These are phyloP conservation scores for Alfaro cultratus DNA, from an alignment of 2,797 vertebrate genomes.

Conservation along the genomic window DNA sequence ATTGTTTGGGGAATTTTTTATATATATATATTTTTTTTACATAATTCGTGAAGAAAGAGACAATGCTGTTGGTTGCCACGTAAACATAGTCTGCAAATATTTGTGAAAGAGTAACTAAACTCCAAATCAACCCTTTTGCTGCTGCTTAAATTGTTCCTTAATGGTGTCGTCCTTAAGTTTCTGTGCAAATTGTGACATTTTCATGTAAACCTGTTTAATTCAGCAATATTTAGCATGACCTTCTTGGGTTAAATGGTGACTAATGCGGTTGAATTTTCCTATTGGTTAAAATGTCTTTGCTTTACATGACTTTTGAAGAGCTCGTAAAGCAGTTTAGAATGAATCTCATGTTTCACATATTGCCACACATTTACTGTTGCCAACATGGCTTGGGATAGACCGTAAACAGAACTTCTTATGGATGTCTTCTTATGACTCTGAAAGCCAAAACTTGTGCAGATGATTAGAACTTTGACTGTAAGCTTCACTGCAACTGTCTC, in stretches of 20 bases:
- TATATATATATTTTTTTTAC: slow-evolving; percentile 31
- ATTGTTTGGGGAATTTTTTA: slow-evolving; percentile 40
- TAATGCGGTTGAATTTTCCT: no score
- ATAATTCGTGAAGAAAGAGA: slow-evolving; percentile 48
- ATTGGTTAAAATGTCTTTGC: not conserved
- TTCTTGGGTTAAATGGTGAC: no score
- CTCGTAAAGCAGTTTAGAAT: not conserved
- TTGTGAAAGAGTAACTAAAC: slow-evolving; percentile 17
- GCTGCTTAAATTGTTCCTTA: no score
- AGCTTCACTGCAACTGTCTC: not conserved
- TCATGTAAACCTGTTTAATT: no score
- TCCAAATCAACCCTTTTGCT: not conserved
- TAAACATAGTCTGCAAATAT: slow-evolving; percentile 7
- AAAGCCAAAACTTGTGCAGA: not conserved
- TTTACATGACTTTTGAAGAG: not conserved
- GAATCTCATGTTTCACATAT: not conserved
- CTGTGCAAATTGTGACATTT: no score
- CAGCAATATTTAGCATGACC: no score
- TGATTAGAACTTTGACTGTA: not conserved
- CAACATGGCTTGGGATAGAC: not conserved
- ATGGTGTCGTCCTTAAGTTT: no score
- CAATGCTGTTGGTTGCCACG: slow-evolving; percentile 37
- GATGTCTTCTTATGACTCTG: no score
- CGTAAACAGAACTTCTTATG: slow-evolving; percentile 6
- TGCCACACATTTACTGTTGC: not conserved